Conservation (phyloP, 2,888 invertebrate genomes). For the Drosophila sordidula region DNA sequence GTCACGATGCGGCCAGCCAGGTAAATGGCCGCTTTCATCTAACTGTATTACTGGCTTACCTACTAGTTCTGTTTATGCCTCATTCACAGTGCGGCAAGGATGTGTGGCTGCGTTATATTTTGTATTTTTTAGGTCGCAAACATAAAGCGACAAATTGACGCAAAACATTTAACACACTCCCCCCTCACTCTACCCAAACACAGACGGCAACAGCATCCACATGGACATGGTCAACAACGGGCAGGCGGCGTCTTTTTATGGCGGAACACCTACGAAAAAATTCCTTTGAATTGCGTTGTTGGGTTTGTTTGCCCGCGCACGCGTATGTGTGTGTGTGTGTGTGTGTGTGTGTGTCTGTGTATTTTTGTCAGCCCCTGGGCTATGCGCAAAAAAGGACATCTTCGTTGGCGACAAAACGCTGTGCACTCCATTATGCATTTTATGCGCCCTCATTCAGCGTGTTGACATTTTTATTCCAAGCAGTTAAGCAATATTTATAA, state of each 20-base stretch:
- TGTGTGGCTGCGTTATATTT: slow-evolving; percentile 24
- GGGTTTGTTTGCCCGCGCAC: slow-evolving; percentile 20
- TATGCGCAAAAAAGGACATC: slow-evolving; percentile 79
- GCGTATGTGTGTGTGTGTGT: neutral
- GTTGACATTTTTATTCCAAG: slow-evolving; percentile 77
- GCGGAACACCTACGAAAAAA: slow-evolving; percentile 70
- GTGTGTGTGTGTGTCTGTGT: slow-evolving; percentile 13
- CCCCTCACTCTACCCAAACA: slow-evolving; percentile 12
- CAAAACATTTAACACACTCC: slow-evolving; percentile 76
- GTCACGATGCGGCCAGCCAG: slow-evolving; percentile 61
- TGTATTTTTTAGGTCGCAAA: slow-evolving; percentile 56
- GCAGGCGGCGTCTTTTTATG: slow-evolving; percentile 49
- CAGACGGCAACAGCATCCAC: slow-evolving; percentile 8
- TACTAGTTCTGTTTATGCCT: slow-evolving; percentile 37
- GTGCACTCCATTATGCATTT: slow-evolving; percentile 76
- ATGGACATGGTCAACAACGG: slow-evolving; percentile 63
- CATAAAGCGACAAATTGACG: slow-evolving; percentile 78
- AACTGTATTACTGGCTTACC: slow-evolving; percentile 29
- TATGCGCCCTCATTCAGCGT: slow-evolving; percentile 64
- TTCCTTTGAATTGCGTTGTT: slow-evolving; percentile 73
- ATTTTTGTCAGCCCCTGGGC: slow-evolving; percentile 58
- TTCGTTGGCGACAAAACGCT: slow-evolving; percentile 44
- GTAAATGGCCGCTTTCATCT: slow-evolving; percentile 48
- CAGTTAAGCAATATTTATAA: slow-evolving; percentile 74
- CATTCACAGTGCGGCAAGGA: slow-evolving; percentile 43